Evolutionary conservation across 2,113 vertebrate species (phyloP).

Genomic region (Crypturellus undulatus): DNA sequence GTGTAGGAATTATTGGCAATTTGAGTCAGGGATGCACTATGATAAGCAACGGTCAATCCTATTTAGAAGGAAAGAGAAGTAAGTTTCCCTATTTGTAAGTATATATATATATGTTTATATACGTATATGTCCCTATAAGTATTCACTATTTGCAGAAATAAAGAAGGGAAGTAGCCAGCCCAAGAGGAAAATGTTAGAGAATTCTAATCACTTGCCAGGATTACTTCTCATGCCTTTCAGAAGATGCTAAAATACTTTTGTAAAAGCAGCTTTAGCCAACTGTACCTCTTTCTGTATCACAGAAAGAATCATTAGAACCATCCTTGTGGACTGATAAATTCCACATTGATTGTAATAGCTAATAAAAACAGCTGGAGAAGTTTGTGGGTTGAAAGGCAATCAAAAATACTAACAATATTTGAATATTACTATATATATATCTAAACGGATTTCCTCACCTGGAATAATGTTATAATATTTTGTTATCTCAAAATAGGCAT

Average conservation of each 20-base stretch:
- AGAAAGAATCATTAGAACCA: neutral
- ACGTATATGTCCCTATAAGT: too few relatives aligned
- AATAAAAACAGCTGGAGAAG: neutral
- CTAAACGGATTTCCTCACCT: neutral
- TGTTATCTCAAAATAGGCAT: neutral
- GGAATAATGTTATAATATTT: neutral
- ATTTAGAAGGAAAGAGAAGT: neutral
- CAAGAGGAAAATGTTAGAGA: neutral
- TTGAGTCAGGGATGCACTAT: neutral
- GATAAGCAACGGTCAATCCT: neutral
- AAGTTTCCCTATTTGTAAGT: neutral
- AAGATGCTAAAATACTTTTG: neutral
- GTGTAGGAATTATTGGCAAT: neutral
- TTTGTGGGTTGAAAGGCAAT: neutral
- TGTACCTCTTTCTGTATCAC: neutral
- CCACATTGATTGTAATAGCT: neutral
- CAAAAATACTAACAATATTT: neutral
- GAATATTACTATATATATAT: neutral
- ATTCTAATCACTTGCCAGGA: neutral
- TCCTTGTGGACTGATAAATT: neutral
- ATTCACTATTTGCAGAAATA: too few relatives aligned
- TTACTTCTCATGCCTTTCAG: neutral
- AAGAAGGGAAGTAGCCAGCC: neutral
- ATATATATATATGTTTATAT: too few relatives aligned
- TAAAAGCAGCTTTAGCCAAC: neutral